Percentiles rank a stretch among this genome's conserved stretches.
phyloP scores from a whole-genome alignment of 2,888 invertebrate species.

The Dryadula phaetusa region DNA sequence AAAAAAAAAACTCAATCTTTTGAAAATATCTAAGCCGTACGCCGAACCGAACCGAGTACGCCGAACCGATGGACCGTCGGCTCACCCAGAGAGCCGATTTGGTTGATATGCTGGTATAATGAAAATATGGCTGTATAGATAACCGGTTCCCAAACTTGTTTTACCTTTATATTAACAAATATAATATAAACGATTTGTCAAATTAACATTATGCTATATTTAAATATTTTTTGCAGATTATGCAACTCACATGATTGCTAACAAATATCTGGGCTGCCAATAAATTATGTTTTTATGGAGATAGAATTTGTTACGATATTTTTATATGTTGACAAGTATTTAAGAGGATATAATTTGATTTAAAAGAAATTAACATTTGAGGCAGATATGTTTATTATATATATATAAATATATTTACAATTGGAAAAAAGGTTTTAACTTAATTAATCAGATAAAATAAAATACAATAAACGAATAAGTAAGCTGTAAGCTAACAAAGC shows the following conservation, averaged over 20 bases:
- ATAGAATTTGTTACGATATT: constrained; percentile 14
- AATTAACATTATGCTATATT: constrained; percentile 40
- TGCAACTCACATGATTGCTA: constrained; percentile 31
- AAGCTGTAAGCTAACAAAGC: constrained; percentile 22
- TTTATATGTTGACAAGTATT: constrained; percentile 16
- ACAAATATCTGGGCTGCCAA: constrained; percentile 26
- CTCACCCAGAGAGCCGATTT: neutral
- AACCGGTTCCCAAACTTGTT: constrained; percentile 35
- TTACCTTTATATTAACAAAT: constrained; percentile 32
- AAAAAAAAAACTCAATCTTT: neutral
- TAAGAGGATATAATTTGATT: constrained; percentile 9
- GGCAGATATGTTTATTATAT: neutral
- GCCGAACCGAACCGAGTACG: neutral
- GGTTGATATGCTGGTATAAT: neutral
- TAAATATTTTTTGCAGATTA: constrained; percentile 34
- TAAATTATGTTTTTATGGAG: constrained; percentile 34
- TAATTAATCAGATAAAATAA: neutral
- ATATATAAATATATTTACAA: too few relatives aligned
- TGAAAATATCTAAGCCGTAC: neutral
- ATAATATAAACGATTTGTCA: constrained; percentile 41
- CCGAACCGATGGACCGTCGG: neutral
- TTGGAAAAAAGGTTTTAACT: neutral
- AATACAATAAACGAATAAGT: constrained; percentile 19
- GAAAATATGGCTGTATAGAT: constrained; percentile 24
- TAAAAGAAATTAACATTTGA: neutral